These are phyloP conservation scores for Triplophysa rosa DNA, from an alignment of 2,113 vertebrate species.

Conservation along the genomic window DNA sequence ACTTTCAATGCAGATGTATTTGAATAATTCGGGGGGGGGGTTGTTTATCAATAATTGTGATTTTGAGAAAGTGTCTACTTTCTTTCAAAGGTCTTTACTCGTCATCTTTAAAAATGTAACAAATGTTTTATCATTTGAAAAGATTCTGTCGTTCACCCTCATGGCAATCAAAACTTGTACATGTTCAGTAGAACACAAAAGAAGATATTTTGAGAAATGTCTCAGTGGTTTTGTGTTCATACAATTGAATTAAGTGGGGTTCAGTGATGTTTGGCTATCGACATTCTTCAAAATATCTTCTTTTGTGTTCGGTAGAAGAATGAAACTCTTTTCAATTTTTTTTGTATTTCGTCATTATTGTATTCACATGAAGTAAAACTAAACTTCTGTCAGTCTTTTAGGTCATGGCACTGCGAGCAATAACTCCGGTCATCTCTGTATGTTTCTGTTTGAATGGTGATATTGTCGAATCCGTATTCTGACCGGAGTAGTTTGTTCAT, in stretches of 20 bases:
- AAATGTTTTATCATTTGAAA: neutral
- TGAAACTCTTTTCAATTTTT: no score
- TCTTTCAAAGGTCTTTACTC: neutral
- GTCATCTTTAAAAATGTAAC: neutral
- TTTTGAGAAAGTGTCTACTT: neutral
- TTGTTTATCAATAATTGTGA: neutral
- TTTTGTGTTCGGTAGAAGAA: neutral
- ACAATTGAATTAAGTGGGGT: no score
- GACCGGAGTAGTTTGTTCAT: constrained; percentile 73
- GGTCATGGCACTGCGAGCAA: constrained; percentile 67
- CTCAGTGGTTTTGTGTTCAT: no score
- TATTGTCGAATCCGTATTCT: constrained; percentile 76
- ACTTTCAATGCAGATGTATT: constrained; percentile 19
- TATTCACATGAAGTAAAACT: no score
- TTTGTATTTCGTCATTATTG: no score
- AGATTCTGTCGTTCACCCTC: neutral
- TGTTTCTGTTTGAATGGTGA: constrained; percentile 85
- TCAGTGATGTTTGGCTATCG: no score
- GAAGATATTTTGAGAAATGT: no score
- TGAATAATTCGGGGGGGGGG: no score
- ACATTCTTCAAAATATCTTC: neutral
- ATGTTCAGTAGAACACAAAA: no score
- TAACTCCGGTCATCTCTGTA: constrained; percentile 62
- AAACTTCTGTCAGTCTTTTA: constrained; percentile 47
- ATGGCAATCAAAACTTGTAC: no score